Conservation (phyloP, 2,888 invertebrate genomes). For the Epinotia brunnichana region DNA sequence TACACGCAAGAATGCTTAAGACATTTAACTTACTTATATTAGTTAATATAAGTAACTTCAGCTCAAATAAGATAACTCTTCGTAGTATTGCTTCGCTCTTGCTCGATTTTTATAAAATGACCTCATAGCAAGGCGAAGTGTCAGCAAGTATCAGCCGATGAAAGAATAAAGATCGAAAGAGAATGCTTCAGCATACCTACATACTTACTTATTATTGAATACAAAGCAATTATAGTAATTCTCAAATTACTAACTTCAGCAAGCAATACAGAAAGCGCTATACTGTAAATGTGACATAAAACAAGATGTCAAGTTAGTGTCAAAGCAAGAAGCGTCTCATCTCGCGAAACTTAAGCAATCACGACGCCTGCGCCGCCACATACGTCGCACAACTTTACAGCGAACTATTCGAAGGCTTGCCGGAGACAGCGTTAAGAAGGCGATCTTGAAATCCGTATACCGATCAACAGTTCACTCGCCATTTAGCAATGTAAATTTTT, state of each 20-base stretch:
- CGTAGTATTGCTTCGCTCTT: too few species aligned
- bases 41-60: background rate
- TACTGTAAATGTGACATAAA: slow-evolving; percentile 22
- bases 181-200: too few species aligned
- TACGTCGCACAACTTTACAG: slow-evolving; percentile 39
- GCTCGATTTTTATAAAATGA: background rate
- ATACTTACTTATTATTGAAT: background rate
- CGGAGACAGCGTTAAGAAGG: background rate
- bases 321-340: slow-evolving; percentile 31
- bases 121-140: background rate
- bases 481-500: too few species aligned
- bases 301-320: slow-evolving; percentile 34
- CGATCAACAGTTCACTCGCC: too few species aligned
- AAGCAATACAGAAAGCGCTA: slow-evolving; percentile 1
- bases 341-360: slow-evolving; percentile 43
- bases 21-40: too few species aligned
- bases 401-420: slow-evolving; percentile 45
- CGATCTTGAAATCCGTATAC: background rate
- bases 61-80: background rate
- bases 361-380: slow-evolving; percentile 35
- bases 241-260: background rate
- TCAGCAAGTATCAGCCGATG: background rate
- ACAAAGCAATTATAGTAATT: background rate
- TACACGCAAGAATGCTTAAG: too few species aligned
- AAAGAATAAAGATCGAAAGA: background rate